phyloP scores from a whole-genome alignment of 2,113 vertebrate species.

The Salvelinus namaycush region DNA sequence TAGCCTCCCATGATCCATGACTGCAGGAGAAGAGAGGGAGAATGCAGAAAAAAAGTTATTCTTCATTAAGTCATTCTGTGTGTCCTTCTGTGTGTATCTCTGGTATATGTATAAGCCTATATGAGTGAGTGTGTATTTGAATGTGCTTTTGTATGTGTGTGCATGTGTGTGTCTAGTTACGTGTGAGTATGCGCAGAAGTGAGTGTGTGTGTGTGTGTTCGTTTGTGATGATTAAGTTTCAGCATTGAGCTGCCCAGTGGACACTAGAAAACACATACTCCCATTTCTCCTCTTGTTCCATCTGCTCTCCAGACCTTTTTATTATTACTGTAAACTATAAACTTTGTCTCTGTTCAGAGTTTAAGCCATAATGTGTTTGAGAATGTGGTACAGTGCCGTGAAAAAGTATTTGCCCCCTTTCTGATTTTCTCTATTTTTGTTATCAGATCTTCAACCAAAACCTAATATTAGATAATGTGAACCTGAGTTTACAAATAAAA shows the following conservation, averaged over 20 bases:
- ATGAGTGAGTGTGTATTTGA: too few species aligned
- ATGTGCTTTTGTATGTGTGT: too few species aligned
- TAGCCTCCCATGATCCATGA: constrained; percentile 51
- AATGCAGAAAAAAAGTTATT: not conserved
- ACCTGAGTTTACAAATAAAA: too few species aligned
- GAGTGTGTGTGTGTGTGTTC: too few species aligned
- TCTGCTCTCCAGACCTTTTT: not conserved
- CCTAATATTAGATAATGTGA: too few species aligned
- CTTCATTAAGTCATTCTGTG: not conserved
- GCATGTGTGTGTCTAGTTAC: too few species aligned
- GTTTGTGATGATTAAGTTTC: constrained; percentile 15
- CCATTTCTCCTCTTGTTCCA: constrained; percentile 1
- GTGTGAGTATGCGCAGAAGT: too few species aligned
- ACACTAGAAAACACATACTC: constrained; percentile 17
- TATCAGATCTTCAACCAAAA: too few species aligned
- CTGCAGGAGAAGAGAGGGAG: constrained; percentile 23
- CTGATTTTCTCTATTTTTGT: too few species aligned
- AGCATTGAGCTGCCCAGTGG: constrained; percentile 29
- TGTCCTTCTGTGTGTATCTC: not conserved
- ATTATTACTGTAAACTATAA: not conserved
- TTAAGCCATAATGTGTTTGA: not conserved
- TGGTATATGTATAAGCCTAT: too few species aligned
- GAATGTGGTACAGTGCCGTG: too few species aligned
- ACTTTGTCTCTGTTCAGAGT: not conserved
- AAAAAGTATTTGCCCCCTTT: too few species aligned